Percentiles rank a stretch among this genome's conserved stretches.
Conservation (phyloP, 2,113 vertebrate species). For the Neopipo cinnamomea region DNA sequence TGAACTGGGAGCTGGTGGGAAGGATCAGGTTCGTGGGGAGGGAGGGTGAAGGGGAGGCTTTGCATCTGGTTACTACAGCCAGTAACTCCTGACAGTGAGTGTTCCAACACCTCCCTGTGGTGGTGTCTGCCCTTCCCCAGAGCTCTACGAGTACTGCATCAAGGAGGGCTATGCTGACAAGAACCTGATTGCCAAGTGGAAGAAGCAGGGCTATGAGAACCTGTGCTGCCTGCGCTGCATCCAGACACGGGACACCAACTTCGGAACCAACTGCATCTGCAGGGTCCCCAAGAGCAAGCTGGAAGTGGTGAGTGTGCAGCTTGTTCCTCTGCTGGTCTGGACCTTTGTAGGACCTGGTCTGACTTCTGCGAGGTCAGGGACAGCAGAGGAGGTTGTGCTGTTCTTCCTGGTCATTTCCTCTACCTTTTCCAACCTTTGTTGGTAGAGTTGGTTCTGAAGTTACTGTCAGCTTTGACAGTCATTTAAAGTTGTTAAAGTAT, state of each 20-base stretch:
- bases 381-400: neutral
- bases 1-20: neutral
- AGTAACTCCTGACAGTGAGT: neutral
- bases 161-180: slow-evolving; percentile 97
- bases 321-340: neutral
- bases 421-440: neutral
- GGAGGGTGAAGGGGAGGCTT: neutral
- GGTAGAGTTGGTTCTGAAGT: neutral
- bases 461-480: neutral
- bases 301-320: slow-evolving; percentile 85
- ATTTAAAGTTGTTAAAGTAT: neutral
- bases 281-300: slow-evolving; percentile 97
- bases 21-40: neutral
- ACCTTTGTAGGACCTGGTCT: neutral
- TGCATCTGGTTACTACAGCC: neutral
- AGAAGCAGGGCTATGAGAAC: slow-evolving; percentile 98
- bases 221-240: slow-evolving; percentile 96
- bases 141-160: slow-evolving; percentile 97
- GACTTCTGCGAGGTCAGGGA: neutral
- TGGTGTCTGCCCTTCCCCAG: slow-evolving; percentile 65
- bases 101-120: neutral
- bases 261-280: slow-evolving; percentile 98
- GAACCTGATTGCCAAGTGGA: slow-evolving; percentile 98
- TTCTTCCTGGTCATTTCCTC: neutral
- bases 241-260: slow-evolving; percentile 97